Evolutionary conservation across 2,797 vertebrate genomes (phyloP), one percentile per base, ranked within the genome.

Genomic region (Parauchenoglanis ngamensis): DNA sequence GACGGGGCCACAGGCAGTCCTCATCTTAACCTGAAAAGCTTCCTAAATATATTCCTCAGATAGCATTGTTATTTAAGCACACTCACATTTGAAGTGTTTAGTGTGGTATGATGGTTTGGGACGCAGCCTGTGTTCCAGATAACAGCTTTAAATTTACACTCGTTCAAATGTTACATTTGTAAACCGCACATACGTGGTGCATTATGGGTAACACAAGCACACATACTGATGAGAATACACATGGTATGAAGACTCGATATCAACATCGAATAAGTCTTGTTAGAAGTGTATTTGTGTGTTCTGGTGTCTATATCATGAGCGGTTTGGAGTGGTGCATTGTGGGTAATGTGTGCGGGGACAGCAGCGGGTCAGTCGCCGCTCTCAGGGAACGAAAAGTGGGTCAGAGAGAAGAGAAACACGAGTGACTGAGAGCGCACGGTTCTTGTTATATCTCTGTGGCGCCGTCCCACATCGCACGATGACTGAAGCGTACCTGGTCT

Each of bases 281-380:
- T 63, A n/a, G 56, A 80, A 61, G 46, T 76, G 75, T 77, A 52
- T 57, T 54, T 57, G 49, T 35, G n/a, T 78, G 28, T 79, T 57
- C 54, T 57, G 15, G 54, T 40, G 54, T 79, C 68, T 57, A 84
- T 46, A 73, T 8, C 21, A 44, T 83, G 81, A 67, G 84, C 52
- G 75, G 78, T 67, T n/a, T n/a, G 23, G 68, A 80, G 76, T 63
- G 83, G 77, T 88, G 89, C 89, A 89, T 83, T 90, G 87, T 90
- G 90, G 90, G 90, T 89, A 89, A 90, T 88, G 82, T 91, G 89
- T 89, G 83, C 77, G 92, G 76, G 90, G 90, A 92, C 91, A 89
- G 88, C 88, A 90, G 85, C 89, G 89, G 92, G 92, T 93, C 92
- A 92, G 89, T 90, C 79, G 87, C 90, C 88, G 82, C 88, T 92